Evolutionary conservation across 2,113 vertebrate genomes (phyloP).

Genomic region (Aplodontia rufa): DNA sequence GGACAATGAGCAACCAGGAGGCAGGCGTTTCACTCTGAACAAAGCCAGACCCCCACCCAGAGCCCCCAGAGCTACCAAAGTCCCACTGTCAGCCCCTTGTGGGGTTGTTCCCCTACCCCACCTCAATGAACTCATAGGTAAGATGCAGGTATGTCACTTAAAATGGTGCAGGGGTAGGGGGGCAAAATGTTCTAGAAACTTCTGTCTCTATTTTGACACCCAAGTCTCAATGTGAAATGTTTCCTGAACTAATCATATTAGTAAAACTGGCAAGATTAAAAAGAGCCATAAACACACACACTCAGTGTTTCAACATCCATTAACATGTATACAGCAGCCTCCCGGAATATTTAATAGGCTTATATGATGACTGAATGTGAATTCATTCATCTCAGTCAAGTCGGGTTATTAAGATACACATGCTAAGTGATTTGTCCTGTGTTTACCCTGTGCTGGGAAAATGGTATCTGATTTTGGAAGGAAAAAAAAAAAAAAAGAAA

Average conservation of each 20-base stretch:
- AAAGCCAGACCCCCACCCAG: background rate
- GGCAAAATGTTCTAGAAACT: constrained; percentile 65
- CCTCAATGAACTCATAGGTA: constrained; percentile 17
- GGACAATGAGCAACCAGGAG: background rate
- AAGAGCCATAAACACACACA: constrained; percentile 80
- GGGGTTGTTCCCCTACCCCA: background rate
- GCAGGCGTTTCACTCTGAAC: background rate
- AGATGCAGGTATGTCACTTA: constrained; percentile 28
- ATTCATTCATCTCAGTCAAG: constrained; percentile 82
- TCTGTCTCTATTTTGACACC: constrained; percentile 45
- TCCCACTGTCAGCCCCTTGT: background rate
- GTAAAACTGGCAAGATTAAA: constrained; percentile 84
- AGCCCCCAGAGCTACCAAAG: background rate
- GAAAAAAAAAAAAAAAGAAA: background rate
- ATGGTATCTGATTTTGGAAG: constrained; percentile 62
- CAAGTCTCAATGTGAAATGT: constrained; percentile 47
- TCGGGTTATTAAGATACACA: constrained; percentile 82
- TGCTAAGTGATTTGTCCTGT: constrained; percentile 80
- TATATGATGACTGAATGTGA: constrained; percentile 81
- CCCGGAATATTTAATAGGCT: constrained; percentile 79
- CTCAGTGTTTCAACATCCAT: constrained; percentile 83
- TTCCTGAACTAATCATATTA: constrained; percentile 83
- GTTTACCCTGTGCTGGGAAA: constrained; percentile 67
- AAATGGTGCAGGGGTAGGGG: background rate
- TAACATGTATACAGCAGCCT: constrained; percentile 80